Evolutionary conservation across 2,113 vertebrate species (phyloP).

Genomic region (Condylura cristata): DNA sequence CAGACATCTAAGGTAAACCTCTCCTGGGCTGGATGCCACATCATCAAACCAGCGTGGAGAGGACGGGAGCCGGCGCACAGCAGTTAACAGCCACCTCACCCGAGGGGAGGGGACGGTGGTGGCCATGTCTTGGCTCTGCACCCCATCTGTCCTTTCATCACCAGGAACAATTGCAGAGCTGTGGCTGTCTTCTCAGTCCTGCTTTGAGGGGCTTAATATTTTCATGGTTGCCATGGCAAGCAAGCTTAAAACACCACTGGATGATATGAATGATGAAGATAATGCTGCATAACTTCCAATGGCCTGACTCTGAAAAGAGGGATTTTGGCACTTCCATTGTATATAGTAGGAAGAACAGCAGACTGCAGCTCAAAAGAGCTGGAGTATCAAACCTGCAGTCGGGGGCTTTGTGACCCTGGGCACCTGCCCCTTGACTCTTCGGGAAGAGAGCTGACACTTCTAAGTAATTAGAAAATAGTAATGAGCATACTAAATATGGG

Average conservation of each 20-base stretch:
- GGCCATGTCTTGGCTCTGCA: background rate
- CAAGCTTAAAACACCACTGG: constrained; percentile 51
- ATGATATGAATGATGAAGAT: constrained; percentile 40
- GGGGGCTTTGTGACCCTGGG: background rate
- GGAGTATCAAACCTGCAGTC: background rate
- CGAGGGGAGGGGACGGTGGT: background rate
- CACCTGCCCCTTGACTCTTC: background rate
- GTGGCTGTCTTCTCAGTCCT: background rate
- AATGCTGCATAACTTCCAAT: constrained; percentile 34
- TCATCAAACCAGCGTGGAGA: background rate
- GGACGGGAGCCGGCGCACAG: background rate
- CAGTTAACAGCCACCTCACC: background rate
- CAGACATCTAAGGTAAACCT: background rate
- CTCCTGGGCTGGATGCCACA: background rate
- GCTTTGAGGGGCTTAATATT: constrained; percentile 34
- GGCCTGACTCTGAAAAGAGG: background rate
- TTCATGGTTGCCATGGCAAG: constrained; percentile 70
- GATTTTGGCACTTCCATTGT: constrained; percentile 26
- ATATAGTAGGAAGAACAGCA: background rate
- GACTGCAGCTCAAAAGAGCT: background rate
- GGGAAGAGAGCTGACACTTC: background rate
- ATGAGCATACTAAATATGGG: background rate
- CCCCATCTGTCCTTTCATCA: background rate
- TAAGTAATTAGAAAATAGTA: background rate
- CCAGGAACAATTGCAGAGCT: constrained; percentile 36